Base-by-base conservation (phyloP, 1,140 invertebrate genomes). In the Neodiprion lecontei region DNA sequence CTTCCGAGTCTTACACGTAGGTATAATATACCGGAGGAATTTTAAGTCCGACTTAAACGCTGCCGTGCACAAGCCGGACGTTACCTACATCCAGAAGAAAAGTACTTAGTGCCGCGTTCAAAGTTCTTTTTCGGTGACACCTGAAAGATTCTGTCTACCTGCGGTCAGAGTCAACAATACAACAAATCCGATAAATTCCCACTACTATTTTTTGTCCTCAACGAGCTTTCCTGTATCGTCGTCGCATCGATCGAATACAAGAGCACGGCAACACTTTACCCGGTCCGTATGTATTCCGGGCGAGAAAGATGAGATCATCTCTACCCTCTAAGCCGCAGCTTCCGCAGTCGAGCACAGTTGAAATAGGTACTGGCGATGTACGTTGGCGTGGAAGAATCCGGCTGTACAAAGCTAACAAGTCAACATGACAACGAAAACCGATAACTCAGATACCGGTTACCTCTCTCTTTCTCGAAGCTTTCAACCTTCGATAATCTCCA, bases 401-500 rank as follows among this genome's bases (percentile, higher is more conserved):
- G 53, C 53, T 61, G n/a, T 61, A 61, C 53, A 12, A 12, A 17
- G 53, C n/a, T 61, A 61, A 61, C 53, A 9, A 61, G 53, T 61
- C 53, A 61, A 61, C 7, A 61, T 17, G 53, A 61, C 53, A 61
- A 61, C 11, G n/a, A 61, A 61, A 61, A 61, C 53, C n/a, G 53
- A 61, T 61, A 61, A 61, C 53, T 61, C 53, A 17, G n/a, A 7
- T 12, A 40, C 28, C 28, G 28, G 28, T 40, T 40, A 2, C 28
- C 28, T 5, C 28, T 40, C 11, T 61, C 8, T 61, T n/a, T 61
- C 53, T 61, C 53, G 53, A 61, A n/a, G 53, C 53, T 61, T 61
- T 61, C 53, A 61, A 17, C 53, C 53, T 61, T 61, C n/a, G 5
- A 61, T 61, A 61, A 61, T 61, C 53, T 61, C 53, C 53, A 61